Conservation (phyloP, 2,888 invertebrate genomes). For the Chrysolina haemoptera region DNA sequence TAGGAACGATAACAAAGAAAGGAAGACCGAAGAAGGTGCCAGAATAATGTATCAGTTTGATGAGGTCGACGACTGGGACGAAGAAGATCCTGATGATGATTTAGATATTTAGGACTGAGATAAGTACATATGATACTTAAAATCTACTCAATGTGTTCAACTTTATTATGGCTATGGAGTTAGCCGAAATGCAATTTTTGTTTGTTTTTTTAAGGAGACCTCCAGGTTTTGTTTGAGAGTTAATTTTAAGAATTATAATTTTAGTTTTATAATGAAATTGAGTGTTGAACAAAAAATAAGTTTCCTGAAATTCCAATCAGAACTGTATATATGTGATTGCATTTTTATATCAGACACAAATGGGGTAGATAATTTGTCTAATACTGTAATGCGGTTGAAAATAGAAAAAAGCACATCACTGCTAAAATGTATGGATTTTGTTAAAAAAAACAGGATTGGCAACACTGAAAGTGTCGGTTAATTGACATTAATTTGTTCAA, state of each 20-base stretch:
- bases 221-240: background rate
- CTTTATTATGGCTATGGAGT: background rate
- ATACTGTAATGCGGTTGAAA: no score
- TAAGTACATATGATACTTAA: conserved; percentile 42
- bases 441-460: no score
- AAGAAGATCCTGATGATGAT: conserved; percentile 91
- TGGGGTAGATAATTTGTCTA: no score
- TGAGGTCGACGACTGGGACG: conserved; percentile 86
- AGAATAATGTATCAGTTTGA: conserved; percentile 85
- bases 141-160: conserved; percentile 34
- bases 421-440: no score
- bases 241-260: background rate
- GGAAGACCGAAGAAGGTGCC: conserved; percentile 66
- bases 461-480: no score
- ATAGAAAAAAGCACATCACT: no score
- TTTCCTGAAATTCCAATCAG: background rate
- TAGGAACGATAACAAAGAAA: conserved; percentile 47
- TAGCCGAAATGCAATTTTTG: background rate
- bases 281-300: background rate
- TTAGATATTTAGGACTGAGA: conserved; percentile 74
- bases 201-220: background rate
- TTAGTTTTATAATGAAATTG: conserved; percentile 1
- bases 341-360: no score
- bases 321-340: no score
- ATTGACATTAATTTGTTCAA: no score